Base-by-base conservation (phyloP, 2,797 vertebrate species). In the Thripadectes ignobilis region DNA sequence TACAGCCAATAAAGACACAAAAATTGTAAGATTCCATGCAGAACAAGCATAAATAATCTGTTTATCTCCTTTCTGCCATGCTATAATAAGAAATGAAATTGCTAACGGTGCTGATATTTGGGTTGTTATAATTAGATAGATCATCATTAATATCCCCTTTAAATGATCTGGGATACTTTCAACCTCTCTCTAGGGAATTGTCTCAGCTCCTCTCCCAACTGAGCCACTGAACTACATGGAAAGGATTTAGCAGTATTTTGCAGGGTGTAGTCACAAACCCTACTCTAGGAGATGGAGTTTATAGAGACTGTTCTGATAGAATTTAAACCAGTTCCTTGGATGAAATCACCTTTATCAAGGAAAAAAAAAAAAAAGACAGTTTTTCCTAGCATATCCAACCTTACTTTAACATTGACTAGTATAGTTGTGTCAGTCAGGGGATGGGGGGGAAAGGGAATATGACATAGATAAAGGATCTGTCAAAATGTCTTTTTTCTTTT, bases 31-130 rank as follows among this genome's bases (percentile, higher is more conserved):
- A 76, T 86, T 92, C 91, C 59, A 63, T 1, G 0, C 69, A 69
- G 63, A 96, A 92, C 26, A 66, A 84, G 62, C 88, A 90, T 92
- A 92, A 96, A 86, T 96, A 93, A 84, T 92, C 85, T 92, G 78
- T 94, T 95, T 88, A 68, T 91, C 79, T 95, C 66, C 67, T 92
- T 93, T 94, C 86, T 79, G 27, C 63, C 52, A 57, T 90, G 79
- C 51, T 93, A 36, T 82, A 88, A 81, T 73, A 88, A 69, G 69
- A 92, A 96, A 81, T 63, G 1, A 88, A 93, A 90, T 93, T 82
- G 71, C 85, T 94, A 93, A 59, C 1, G 1, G 66, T 94, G 49
- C 23, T 85, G 69, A 75, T 95, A 87, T 91, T 93, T 91, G 72
- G n/a, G 43, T 78, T 85, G 57, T 71, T 88, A 52, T 94, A 88